These are phyloP conservation scores for Volucella bombylans DNA, from an alignment of 2,888 invertebrate species.

Conservation along the genomic window DNA sequence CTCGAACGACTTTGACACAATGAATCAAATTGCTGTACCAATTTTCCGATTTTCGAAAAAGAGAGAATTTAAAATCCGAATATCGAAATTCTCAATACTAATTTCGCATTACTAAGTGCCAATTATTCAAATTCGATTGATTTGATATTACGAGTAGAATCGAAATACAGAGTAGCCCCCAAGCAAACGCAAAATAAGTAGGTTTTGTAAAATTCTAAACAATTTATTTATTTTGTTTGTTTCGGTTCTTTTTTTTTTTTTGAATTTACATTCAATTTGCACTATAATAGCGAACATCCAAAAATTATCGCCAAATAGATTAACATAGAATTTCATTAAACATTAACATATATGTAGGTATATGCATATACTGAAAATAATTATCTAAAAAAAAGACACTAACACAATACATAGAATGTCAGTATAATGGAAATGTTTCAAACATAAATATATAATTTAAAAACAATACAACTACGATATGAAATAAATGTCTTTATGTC, in stretches of 20 bases:
- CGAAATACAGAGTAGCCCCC: no score
- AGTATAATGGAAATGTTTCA: constrained; percentile 64
- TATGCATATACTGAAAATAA: constrained; percentile 52
- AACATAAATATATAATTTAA: constrained; percentile 70
- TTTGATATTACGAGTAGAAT: no score
- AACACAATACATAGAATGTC: constrained; percentile 64
- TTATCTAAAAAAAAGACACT: constrained; percentile 51
- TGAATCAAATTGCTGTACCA: no score
- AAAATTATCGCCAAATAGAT: constrained; percentile 55
- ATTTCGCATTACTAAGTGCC: no score
- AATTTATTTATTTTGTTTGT: constrained; percentile 10
- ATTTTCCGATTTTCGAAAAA: no score
- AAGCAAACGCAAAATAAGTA: constrained; percentile 2
- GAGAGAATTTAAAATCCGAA: no score
- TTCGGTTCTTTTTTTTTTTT: constrained; percentile 11
- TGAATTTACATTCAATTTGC: constrained; percentile 59
- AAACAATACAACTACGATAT: constrained; percentile 41
- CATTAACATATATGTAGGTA: constrained; percentile 23
- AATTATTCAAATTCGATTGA: no score
- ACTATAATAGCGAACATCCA: constrained; percentile 42
- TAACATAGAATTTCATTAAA: constrained; percentile 46
- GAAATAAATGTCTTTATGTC: constrained; percentile 45
- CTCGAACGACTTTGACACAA: no score
- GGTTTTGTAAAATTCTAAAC: constrained; percentile 57
- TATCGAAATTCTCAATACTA: no score